Percentiles rank a stretch among this genome's conserved stretches.
Conservation (phyloP, 1,140 invertebrate species). For the Dreissena rostriformis region DNA sequence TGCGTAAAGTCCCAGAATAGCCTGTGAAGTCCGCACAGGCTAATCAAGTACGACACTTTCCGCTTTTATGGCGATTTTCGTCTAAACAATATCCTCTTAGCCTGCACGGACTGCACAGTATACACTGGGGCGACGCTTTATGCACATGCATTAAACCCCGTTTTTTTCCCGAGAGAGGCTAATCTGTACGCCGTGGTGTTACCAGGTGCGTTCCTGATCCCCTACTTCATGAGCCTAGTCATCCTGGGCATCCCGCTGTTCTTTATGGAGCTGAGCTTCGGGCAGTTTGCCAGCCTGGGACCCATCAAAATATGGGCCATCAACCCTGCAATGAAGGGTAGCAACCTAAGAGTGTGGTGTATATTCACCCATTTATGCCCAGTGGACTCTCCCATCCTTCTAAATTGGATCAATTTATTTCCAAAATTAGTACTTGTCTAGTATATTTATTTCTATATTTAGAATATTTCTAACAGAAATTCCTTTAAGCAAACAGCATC, state of each 20-base stretch:
- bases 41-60: no score
- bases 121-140: no score
- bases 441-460: not conserved
- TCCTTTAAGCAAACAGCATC: not conserved
- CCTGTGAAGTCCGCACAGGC: no score
- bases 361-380: not conserved
- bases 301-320: conserved; percentile 70
- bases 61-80: no score
- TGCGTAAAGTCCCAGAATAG: no score
- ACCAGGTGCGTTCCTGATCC: conserved; percentile 80
- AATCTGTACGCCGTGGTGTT: not conserved
- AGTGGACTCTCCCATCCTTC: not conserved
- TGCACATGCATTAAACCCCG: no score
- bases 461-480: not conserved
- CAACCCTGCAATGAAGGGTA: conserved; percentile 81
- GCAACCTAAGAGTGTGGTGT: not conserved
- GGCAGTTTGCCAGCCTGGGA: conserved; percentile 77
- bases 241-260: conserved; percentile 80
- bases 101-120: no score
- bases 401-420: not conserved
- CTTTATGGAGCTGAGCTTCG: conserved; percentile 80
- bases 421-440: not conserved
- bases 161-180: no score
- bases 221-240: conserved; percentile 78
- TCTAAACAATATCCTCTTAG: no score